Percentiles rank a stretch among this genome's conserved stretches.
Evolutionary conservation across 2,797 vertebrate genomes (phyloP).

Genomic region (Parambassis ranga): DNA sequence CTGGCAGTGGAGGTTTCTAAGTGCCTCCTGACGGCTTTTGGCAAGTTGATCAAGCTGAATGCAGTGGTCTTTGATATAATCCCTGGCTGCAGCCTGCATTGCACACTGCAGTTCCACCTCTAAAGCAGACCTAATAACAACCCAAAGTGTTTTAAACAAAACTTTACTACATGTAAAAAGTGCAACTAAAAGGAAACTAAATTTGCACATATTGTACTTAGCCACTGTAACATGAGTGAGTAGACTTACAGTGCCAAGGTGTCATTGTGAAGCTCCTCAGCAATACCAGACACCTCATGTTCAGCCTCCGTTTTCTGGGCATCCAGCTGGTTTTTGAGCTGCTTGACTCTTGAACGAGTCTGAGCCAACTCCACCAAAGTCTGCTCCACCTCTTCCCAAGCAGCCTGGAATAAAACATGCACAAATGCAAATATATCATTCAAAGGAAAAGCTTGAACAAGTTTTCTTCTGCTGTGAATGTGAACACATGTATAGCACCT

Average conservation of each 20-base stretch:
- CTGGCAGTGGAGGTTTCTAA: constrained; percentile 70
- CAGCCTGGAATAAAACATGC: constrained; percentile 62
- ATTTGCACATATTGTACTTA: fast-evolving
- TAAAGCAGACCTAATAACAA: constrained; percentile 67
- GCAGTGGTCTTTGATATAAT: constrained; percentile 72
- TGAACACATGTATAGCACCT: constrained; percentile 65
- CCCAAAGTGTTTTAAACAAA: too few relatives aligned
- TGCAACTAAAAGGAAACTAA: neutral
- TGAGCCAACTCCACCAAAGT: constrained; percentile 69
- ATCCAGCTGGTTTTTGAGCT: constrained; percentile 62
- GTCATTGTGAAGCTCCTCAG: constrained; percentile 47
- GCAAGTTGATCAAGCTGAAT: constrained; percentile 67
- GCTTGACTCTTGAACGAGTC: constrained; percentile 60
- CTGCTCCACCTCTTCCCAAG: constrained; percentile 79
- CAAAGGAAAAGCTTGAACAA: too few relatives aligned
- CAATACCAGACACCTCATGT: constrained; percentile 49
- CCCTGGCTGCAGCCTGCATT: constrained; percentile 68
- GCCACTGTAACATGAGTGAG: neutral
- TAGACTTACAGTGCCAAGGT: constrained; percentile 55
- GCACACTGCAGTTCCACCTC: constrained; percentile 78
- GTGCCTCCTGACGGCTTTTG: constrained; percentile 64
- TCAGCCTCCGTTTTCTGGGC: constrained; percentile 56
- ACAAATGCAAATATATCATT: neutral
- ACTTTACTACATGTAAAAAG: too few relatives aligned
- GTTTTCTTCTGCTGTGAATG: neutral